Percentiles rank a stretch among this genome's conserved stretches.
Conservation (phyloP, 2,113 vertebrate genomes). For the Ctenodactylus gundi region DNA sequence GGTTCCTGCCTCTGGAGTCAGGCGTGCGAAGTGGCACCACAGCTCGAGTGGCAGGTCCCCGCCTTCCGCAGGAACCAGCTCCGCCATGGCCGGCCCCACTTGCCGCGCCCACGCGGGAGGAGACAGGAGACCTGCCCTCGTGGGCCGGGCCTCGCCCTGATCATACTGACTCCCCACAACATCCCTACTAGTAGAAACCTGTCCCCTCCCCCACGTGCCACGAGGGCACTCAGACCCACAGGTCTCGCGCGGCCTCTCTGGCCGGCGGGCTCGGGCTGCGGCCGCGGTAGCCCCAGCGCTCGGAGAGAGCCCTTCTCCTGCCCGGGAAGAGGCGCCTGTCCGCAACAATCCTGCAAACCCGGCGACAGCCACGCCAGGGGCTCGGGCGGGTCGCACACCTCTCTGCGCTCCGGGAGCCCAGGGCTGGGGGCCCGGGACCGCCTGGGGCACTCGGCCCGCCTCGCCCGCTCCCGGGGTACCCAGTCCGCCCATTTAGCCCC, state of each 20-base stretch:
- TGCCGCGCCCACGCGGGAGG: neutral
- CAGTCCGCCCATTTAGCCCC: too few relatives aligned
- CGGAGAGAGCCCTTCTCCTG: neutral
- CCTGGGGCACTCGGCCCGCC: too few relatives aligned
- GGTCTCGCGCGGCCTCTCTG: neutral
- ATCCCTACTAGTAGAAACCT: neutral
- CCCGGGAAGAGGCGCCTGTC: neutral
- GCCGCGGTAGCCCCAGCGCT: neutral
- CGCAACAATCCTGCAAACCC: neutral
- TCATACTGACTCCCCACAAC: neutral
- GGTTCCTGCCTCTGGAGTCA: neutral
- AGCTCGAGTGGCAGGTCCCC: too few relatives aligned
- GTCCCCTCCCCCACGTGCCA: neutral
- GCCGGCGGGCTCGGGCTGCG: neutral
- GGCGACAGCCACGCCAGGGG: neutral
- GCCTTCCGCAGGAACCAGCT: neutral
- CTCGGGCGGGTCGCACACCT: neutral
- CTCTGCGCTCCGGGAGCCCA: neutral
- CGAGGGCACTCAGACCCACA: neutral
- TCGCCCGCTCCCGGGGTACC: too few relatives aligned
- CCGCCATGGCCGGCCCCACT: neutral
- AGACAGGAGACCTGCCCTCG: rapidly evolving
- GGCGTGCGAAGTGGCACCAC: neutral
- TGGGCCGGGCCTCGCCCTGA: too few relatives aligned
- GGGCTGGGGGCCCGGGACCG: neutral